Evolutionary conservation across 2,888 invertebrate genomes (phyloP).

Genomic region (Horisme vitalbata): DNA sequence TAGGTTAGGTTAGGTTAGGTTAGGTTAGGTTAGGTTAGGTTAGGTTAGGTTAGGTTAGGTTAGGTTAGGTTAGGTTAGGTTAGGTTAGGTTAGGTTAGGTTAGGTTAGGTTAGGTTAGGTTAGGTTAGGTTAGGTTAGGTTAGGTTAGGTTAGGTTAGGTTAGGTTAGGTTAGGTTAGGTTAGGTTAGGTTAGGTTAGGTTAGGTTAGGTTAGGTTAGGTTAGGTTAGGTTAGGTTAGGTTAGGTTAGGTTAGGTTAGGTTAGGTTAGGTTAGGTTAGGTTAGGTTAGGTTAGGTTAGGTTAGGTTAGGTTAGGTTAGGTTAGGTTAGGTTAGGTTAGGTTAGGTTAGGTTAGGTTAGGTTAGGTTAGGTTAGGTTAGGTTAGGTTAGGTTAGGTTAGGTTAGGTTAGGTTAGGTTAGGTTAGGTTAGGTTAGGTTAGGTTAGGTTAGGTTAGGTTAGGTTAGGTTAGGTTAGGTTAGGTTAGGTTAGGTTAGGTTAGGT

Average conservation of each 20-base stretch:
- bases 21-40: constrained; percentile 19
- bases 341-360: constrained; percentile 32
- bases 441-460: constrained; percentile 28
- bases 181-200: constrained; percentile 31
- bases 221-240: constrained; percentile 35
- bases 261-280: constrained; percentile 38
- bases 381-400: constrained; percentile 25
- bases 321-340: constrained; percentile 33
- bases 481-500: constrained; percentile 27
- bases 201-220: constrained; percentile 32
- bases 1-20: constrained; percentile 20
- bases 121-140: constrained; percentile 32
- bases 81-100: constrained; percentile 32
- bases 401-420: constrained; percentile 24
- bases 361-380: constrained; percentile 34
- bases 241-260: constrained; percentile 38
- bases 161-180: constrained; percentile 33
- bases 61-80: constrained; percentile 31
- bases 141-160: constrained; percentile 37
- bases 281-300: constrained; percentile 34
- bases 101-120: constrained; percentile 31
- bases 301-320: constrained; percentile 34
- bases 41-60: constrained; percentile 31
- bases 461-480: constrained; percentile 26
- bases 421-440: constrained; percentile 28